phyloP scores from a whole-genome alignment of 2,888 invertebrate species.

The Chrysolina haemoptera region DNA sequence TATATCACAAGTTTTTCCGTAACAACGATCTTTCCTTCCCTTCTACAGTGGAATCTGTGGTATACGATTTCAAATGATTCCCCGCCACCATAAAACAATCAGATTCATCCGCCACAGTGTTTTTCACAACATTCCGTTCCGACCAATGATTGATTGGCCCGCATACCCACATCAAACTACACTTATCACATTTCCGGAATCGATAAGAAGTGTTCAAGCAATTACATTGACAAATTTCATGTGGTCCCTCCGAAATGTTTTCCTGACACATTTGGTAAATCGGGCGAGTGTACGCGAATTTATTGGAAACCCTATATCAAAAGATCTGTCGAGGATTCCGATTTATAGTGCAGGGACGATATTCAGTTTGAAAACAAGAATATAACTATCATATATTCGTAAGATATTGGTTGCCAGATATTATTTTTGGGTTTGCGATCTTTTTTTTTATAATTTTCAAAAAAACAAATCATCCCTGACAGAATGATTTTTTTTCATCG shows the following conservation, averaged over 20 bases:
- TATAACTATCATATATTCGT: too few species aligned
- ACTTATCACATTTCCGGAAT: slow-evolving; percentile 40
- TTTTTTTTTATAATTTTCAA: too few species aligned
- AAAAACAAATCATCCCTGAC: too few species aligned
- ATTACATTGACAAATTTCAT: slow-evolving; percentile 50
- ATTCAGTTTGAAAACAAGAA: not conserved
- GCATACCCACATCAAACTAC: slow-evolving; percentile 36
- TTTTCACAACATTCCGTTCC: slow-evolving; percentile 13
- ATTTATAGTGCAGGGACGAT: not conserved
- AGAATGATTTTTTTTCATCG: too few species aligned
- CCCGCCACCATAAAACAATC: not conserved
- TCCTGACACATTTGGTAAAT: slow-evolving; percentile 16
- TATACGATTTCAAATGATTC: too few species aligned
- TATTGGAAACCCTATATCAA: slow-evolving; percentile 5
- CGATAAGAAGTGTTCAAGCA: slow-evolving; percentile 42
- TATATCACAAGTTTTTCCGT: too few species aligned
- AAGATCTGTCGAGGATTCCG: not conserved
- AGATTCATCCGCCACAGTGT: slow-evolving; percentile 9
- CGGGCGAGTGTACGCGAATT: slow-evolving; percentile 1
- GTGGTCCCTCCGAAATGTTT: slow-evolving; percentile 27
- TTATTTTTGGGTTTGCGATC: too few species aligned
- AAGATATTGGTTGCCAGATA: too few species aligned
- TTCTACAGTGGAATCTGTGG: too few species aligned
- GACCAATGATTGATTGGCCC: slow-evolving; percentile 31
- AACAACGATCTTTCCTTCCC: too few species aligned